Evolutionary conservation across 2,888 invertebrate species (phyloP).

Genomic region (Panzeria rudis): DNA sequence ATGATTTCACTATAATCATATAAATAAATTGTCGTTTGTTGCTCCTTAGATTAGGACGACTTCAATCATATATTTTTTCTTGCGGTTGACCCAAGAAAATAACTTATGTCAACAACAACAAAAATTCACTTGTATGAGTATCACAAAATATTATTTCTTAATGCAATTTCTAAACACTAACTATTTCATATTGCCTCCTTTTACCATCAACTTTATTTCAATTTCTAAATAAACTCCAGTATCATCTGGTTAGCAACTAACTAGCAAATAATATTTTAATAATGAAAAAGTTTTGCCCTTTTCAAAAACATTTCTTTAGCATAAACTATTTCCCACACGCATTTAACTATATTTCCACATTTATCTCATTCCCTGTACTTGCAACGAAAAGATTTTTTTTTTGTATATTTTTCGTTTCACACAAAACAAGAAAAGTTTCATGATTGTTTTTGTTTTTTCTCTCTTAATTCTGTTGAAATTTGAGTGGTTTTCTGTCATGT

Average conservation of each 20-base stretch:
- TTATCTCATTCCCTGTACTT: background rate
- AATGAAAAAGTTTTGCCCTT: background rate
- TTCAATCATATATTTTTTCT: no score
- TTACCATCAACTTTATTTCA: no score
- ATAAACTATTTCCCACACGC: background rate
- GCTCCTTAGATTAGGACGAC: no score
- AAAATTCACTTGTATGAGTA: no score
- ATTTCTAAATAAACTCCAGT: no score
- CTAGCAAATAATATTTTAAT: background rate
- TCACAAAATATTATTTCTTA: no score
- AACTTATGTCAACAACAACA: no score
- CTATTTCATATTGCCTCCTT: no score
- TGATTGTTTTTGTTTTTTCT: background rate
- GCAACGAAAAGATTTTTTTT: background rate
- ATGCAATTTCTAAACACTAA: no score
- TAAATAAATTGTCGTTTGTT: no score
- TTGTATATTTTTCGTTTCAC: background rate
- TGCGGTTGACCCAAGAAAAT: no score
- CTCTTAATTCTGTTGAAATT: constrained; percentile 31
- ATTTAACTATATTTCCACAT: constrained; percentile 1
- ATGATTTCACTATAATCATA: no score
- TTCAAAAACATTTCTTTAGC: background rate
- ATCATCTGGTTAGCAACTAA: background rate
- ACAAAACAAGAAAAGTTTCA: constrained; percentile 6
- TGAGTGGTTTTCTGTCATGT: constrained; percentile 43